Conservation (phyloP, 1,140 invertebrate genomes). For the Aphis gossypii region DNA sequence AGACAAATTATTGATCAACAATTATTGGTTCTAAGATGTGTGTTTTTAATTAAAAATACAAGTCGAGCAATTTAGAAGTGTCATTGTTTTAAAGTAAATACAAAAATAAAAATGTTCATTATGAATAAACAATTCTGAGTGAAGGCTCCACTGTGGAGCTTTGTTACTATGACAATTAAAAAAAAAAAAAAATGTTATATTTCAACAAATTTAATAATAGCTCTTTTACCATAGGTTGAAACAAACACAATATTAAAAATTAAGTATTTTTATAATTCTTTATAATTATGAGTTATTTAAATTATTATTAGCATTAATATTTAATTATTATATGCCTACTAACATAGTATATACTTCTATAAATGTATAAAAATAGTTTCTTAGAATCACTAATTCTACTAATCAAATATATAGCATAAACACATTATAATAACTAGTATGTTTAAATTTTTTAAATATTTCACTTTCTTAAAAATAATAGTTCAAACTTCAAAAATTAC, state of each 20-base stretch:
- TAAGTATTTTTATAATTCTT: background rate
- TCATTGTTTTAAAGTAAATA: no score
- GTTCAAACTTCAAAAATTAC: background rate
- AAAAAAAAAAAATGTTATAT: no score
- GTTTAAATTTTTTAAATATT: no score
- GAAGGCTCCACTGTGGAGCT: no score
- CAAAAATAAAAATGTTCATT: no score
- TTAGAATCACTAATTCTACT: background rate
- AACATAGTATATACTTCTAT: background rate
- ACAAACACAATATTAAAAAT: background rate
- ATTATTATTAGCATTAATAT: background rate
- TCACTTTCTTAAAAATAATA: background rate
- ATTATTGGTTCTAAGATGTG: no score
- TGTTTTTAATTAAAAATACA: no score
- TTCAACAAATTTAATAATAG: background rate
- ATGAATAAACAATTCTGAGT: no score
- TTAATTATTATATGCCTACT: background rate
- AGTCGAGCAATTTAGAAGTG: no score
- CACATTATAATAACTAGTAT: background rate
- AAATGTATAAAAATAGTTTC: background rate
- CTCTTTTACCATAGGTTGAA: background rate
- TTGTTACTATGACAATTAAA: no score
- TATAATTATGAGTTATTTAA: background rate
- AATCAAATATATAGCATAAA: background rate
- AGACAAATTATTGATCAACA: no score